Evolutionary conservation across 92 coral and sea anemone species (phyloP).

Genomic region (Diadumene lineata): DNA sequence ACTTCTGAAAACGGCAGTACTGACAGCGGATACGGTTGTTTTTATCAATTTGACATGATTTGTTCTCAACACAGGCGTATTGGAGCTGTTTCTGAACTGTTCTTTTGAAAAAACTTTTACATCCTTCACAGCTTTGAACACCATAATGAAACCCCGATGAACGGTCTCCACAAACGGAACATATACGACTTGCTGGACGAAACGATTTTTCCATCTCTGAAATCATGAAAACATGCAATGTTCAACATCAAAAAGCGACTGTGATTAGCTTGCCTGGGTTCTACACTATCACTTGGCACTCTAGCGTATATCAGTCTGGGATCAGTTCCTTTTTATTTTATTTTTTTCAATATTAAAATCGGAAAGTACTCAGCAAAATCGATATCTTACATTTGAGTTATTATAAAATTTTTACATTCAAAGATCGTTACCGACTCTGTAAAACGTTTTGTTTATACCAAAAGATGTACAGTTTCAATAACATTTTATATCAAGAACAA

Average conservation of each 20-base stretch:
- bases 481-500: no score
- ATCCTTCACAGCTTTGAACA: constrained; percentile 91
- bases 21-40: constrained; percentile 89
- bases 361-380: no score
- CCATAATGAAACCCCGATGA: constrained; percentile 94
- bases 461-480: no score
- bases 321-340: no score
- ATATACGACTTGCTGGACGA: constrained; percentile 46
- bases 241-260: background rate
- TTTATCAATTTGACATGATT: constrained; percentile 87
- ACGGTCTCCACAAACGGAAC: constrained; percentile 88
- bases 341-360: no score
- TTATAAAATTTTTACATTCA: no score
- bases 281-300: no score
- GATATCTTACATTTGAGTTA: no score
- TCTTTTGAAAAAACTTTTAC: constrained; percentile 88
- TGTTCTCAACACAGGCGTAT: constrained; percentile 85
- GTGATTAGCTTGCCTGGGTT: no score
- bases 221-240: background rate
- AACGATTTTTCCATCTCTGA: constrained; percentile 42
- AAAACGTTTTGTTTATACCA: no score
- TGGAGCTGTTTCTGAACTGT: constrained; percentile 89
- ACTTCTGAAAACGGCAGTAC: constrained; percentile 87
- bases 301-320: no score
- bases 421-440: no score